Evolutionary conservation across 2,888 invertebrate genomes (phyloP), one percentile per base, ranked within the genome.

Genomic region (Eupithecia exiguata): DNA sequence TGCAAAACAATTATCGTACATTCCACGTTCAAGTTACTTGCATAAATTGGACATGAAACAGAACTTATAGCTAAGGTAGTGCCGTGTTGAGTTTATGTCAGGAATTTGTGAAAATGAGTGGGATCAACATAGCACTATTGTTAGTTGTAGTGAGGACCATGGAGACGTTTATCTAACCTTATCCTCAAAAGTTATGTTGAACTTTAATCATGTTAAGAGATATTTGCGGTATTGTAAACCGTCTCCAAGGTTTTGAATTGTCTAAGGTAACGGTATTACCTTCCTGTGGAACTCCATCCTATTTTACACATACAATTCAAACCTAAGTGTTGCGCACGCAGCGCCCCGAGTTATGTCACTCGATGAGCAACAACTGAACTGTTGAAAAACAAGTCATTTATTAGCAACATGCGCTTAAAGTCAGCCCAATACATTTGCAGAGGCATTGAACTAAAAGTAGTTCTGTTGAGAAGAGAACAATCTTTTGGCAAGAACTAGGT

Each of bases 341-440:
- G 94, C 93, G 94, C 94, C 92, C 91, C 92, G 91, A 93, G 91
- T 93, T 90, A 89, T 93, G 91, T 94, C 94, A 94, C 94, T 94
- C 93, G 91, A 90, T 91, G 94, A 91, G 94, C 90, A 93, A 94
- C 92, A 93, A 94, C 91, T 91, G 93, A 92, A 92, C 94, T 94
- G 94, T 94, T 90, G 94, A 94, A 94, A 94, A 94, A 94, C 93
- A 94, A 94, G 94, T 94, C 84, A 93, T 93, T 94, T 90, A 94
- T 94, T 94, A 94, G 94, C 94, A 91, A 93, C 93, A 94, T 94
- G 94, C 93, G 92, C 88, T 88, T 84, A 89, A 94, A 94, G 91
- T 88, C 92, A 88, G 87, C 91, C 90, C 92, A 92, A 91, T 84
- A 83, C 83, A 83, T 83, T 89, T 88, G 90, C 83, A 86, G 89